Percentiles rank a stretch among this genome's conserved stretches.
These are phyloP conservation scores for Cataglyphis albicans DNA, from an alignment of 2,888 invertebrate genomes.

Conservation along the genomic window DNA sequence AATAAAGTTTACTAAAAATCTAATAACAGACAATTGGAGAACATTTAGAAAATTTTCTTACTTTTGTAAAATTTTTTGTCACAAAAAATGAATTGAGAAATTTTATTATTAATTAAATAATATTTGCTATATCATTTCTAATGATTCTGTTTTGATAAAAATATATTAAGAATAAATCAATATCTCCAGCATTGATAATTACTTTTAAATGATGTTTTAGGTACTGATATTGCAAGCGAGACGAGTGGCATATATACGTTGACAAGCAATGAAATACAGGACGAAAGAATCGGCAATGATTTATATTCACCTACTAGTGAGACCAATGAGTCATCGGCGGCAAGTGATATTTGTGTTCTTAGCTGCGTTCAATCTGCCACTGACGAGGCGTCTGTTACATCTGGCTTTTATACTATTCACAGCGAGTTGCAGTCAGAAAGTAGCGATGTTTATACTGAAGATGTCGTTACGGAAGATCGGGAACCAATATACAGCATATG, in stretches of 20 bases:
- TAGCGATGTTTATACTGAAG: constrained; percentile 84
- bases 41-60: too few species aligned
- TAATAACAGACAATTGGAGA: too few species aligned
- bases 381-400: constrained; percentile 85
- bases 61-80: too few species aligned
- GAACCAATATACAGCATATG: constrained; percentile 85
- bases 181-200: neutral
- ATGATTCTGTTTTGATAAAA: too few species aligned
- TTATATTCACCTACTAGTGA: constrained; percentile 80
- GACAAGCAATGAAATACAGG: constrained; percentile 87
- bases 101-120: too few species aligned
- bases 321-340: constrained; percentile 81
- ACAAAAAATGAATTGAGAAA: too few species aligned
- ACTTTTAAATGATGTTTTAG: constrained; percentile 57
- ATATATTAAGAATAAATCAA: too few species aligned
- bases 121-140: too few species aligned
- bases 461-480: constrained; percentile 78
- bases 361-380: constrained; percentile 84
- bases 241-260: constrained; percentile 95
- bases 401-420: constrained; percentile 85
- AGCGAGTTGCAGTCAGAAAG: constrained; percentile 83
- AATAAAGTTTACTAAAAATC: too few species aligned
- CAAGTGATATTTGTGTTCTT: constrained; percentile 82
- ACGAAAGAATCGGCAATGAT: constrained; percentile 81
- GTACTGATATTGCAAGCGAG: constrained; percentile 89